Evolutionary conservation across 2,888 invertebrate species (phyloP).

Genomic region (Anarsia innoxiella): DNA sequence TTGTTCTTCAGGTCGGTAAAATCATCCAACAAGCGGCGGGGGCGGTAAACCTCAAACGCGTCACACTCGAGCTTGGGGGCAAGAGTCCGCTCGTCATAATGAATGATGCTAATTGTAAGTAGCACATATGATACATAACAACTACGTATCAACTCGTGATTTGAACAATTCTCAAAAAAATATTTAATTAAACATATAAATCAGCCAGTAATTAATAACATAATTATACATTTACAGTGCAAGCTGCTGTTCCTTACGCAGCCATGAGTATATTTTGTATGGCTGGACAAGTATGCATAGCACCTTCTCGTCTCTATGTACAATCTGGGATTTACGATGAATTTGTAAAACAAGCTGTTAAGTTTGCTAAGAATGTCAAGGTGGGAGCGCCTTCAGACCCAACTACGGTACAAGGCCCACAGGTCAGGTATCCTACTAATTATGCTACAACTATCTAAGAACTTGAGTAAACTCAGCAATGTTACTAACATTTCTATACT

Average conservation of each 20-base stretch:
- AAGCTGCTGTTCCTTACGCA: constrained; percentile 56
- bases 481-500: no score
- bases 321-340: constrained; percentile 90
- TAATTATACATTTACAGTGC: constrained; percentile 54
- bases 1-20: constrained; percentile 76
- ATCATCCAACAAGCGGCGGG: constrained; percentile 80
- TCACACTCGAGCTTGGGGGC: constrained; percentile 91
- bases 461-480: no score
- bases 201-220: no score
- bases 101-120: constrained; percentile 83
- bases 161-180: no score
- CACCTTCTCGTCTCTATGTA: constrained; percentile 83
- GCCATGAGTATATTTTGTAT: constrained; percentile 49
- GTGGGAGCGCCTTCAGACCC: constrained; percentile 88
- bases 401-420: constrained; percentile 86
- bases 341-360: constrained; percentile 84
- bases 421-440: constrained; percentile 59
- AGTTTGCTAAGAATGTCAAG: constrained; percentile 79
- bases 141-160: no score
- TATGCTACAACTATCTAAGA: not conserved
- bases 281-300: constrained; percentile 52
- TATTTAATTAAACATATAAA: no score
- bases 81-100: constrained; percentile 92
- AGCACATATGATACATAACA: no score
- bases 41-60: constrained; percentile 85